Percentiles rank a stretch among this genome's conserved stretches.
phyloP scores from a whole-genome alignment of 2,888 invertebrate genomes.

The Idaea straminata region DNA sequence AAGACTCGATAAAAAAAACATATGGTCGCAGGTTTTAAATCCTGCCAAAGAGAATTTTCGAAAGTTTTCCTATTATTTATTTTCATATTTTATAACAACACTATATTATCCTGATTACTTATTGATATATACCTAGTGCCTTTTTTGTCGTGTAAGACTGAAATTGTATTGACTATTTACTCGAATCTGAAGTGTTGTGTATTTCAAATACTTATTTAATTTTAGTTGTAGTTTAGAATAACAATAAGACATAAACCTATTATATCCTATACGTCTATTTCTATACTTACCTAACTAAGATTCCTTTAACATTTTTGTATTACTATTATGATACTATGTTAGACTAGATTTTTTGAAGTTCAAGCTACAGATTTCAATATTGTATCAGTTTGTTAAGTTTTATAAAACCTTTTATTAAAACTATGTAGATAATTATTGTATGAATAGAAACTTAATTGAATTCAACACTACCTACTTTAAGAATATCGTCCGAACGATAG shows the following conservation, averaged over 20 bases:
- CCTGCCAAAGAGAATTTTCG: too few species aligned
- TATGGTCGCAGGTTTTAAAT: too few species aligned
- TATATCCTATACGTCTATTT: too few species aligned
- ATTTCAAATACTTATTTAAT: neutral
- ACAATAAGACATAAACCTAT: neutral
- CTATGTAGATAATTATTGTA: constrained; percentile 1
- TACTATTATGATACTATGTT: neutral
- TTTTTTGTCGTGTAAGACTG: too few species aligned
- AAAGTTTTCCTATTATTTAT: too few species aligned
- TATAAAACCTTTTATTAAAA: constrained; percentile 2
- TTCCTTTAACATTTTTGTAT: neutral
- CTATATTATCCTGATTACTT: too few species aligned
- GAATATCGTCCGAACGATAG: neutral
- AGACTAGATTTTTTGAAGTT: neutral
- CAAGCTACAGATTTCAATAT: neutral
- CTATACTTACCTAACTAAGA: neutral
- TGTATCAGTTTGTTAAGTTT: constrained; percentile 5
- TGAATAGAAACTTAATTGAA: neutral
- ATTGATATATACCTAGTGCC: too few species aligned
- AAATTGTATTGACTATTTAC: too few species aligned
- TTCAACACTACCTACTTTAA: neutral
- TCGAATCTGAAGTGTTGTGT: neutral
- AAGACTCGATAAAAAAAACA: too few species aligned
- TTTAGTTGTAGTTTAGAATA: neutral
- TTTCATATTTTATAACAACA: too few species aligned